A percentile compares a stretch with the other conserved stretches of the same genome.
Evolutionary conservation across 2,888 invertebrate species (phyloP).

Genomic region (Pediacus dermestoides): DNA sequence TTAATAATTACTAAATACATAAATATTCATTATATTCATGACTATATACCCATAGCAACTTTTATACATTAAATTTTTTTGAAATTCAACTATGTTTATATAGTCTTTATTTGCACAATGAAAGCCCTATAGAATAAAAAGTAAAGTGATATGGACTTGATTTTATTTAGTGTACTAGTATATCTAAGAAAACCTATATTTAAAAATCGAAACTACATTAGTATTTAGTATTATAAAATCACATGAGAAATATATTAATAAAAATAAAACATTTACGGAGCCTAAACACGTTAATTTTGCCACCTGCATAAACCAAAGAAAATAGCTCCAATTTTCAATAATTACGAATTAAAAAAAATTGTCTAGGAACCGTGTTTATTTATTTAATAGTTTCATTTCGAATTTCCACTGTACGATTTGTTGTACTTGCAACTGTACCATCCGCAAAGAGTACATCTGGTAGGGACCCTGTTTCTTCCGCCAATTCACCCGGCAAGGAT

Average conservation of each 20-base stretch:
- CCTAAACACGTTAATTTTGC: too few species aligned
- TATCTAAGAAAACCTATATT: too few species aligned
- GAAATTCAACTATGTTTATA: slow-evolving; percentile 15
- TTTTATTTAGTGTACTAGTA: slow-evolving; percentile 17
- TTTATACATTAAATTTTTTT: slow-evolving; percentile 11
- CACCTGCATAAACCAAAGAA: slow-evolving; percentile 9
- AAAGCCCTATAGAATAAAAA: slow-evolving; percentile 10
- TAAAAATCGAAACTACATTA: too few species aligned
- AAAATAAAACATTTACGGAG: too few species aligned
- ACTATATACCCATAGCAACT: slow-evolving; percentile 28
- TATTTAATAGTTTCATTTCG: slow-evolving; percentile 31
- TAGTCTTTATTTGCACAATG: slow-evolving; percentile 11
- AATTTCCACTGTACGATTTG: slow-evolving; percentile 11
- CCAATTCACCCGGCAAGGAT: slow-evolving; percentile 44
- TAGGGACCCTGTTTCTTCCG: slow-evolving; percentile 40
- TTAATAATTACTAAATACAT: slow-evolving; percentile 19
- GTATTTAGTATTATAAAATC: too few species aligned
- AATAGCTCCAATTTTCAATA: slow-evolving; percentile 4
- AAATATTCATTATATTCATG: slow-evolving; percentile 20
- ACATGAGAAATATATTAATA: too few species aligned
- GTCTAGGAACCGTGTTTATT: slow-evolving; percentile 17
- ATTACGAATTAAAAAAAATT: slow-evolving; percentile 7
- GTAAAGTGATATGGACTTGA: slow-evolving; percentile 15
- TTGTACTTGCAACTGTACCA: slow-evolving; percentile 28
- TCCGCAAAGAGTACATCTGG: slow-evolving; percentile 48